Percentiles rank a stretch among this genome's conserved stretches.
Evolutionary conservation across 2,113 vertebrate species (phyloP).

Genomic region (Sarotherodon lohbergeri): DNA sequence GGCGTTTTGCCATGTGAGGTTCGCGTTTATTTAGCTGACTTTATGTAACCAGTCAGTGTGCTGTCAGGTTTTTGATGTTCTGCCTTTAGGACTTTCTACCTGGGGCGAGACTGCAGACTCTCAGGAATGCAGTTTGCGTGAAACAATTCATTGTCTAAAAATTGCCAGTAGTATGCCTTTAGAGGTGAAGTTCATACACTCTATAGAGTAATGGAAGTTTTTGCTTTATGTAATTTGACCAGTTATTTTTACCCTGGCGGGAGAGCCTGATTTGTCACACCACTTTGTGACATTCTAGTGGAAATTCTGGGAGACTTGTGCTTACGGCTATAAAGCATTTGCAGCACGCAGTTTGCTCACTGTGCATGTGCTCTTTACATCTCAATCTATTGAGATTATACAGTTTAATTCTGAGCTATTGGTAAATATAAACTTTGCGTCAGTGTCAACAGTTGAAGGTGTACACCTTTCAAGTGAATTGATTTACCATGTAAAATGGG

Average conservation of each 20-base stretch:
- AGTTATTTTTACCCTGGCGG: not conserved
- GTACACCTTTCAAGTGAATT: not conserved
- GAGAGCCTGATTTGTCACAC: not conserved
- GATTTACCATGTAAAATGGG: not conserved
- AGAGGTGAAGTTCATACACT: not conserved
- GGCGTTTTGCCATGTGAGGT: not conserved
- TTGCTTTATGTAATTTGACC: not conserved
- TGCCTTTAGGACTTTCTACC: not conserved
- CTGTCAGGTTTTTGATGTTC: not conserved
- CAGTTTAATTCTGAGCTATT: not conserved
- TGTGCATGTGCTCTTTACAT: not conserved
- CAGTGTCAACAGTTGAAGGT: not conserved
- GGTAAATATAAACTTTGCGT: not conserved
- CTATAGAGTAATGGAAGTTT: not conserved
- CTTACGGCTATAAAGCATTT: not conserved
- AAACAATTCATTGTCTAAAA: not conserved
- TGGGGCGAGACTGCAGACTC: not conserved
- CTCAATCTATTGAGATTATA: not conserved
- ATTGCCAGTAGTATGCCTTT: accelerated
- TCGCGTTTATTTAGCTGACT: not conserved
- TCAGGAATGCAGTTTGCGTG: not conserved
- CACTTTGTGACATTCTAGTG: not conserved
- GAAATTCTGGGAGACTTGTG: not conserved
- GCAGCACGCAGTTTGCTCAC: not conserved
- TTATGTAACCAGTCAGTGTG: not conserved